Conservation (phyloP, 2,113 vertebrate species). For the Equus przewalskii region DNA sequence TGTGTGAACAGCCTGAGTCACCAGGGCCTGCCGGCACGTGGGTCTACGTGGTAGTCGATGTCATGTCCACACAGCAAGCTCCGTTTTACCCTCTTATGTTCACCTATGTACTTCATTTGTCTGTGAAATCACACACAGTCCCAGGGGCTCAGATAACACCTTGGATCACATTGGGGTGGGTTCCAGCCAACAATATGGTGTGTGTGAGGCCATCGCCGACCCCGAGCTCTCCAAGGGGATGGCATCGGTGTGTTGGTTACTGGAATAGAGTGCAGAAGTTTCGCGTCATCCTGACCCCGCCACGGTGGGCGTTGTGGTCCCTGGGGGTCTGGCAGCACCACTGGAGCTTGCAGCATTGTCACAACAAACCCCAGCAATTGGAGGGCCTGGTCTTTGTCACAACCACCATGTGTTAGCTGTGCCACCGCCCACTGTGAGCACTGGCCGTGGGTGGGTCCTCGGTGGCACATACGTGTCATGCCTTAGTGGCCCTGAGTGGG, state of each 20-base stretch:
- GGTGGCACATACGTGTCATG: rapidly evolving
- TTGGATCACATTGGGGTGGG: background rate
- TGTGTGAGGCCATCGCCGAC: background rate
- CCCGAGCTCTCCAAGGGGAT: background rate
- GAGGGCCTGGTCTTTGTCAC: background rate
- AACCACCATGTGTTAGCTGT: background rate
- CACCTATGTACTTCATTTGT: rapidly evolving
- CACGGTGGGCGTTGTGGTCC: background rate
- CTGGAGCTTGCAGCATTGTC: rapidly evolving
- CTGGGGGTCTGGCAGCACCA: background rate
- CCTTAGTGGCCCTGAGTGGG: rapidly evolving
- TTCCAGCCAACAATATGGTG: background rate
- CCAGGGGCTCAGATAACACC: background rate
- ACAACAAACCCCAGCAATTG: background rate
- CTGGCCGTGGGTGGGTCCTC: background rate
- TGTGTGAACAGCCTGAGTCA: rapidly evolving
- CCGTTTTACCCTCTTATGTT: background rate
- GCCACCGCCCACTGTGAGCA: background rate
- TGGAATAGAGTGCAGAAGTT: background rate
- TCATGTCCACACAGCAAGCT: background rate
- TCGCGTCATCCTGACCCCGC: background rate
- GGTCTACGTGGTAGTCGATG: rapidly evolving
- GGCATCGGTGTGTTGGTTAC: background rate
- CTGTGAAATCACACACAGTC: rapidly evolving
- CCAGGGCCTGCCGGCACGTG: rapidly evolving